phyloP scores from a whole-genome alignment of 2,797 vertebrate species.

The Siniperca undulata region DNA sequence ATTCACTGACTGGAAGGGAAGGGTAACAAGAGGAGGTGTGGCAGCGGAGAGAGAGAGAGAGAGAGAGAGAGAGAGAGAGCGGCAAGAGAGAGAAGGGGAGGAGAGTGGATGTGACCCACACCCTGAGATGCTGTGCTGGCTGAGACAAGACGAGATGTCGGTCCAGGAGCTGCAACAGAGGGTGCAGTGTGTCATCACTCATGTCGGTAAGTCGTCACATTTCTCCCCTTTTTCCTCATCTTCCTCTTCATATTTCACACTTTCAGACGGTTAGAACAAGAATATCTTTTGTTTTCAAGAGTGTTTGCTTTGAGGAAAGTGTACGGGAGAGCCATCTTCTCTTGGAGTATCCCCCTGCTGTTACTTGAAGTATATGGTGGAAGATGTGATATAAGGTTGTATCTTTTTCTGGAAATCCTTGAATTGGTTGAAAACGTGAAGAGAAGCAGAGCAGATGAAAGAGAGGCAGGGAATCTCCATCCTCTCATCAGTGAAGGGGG shows the following conservation, averaged over 20 bases:
- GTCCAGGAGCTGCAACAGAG: constrained; percentile 92
- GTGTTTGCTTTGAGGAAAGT: not conserved
- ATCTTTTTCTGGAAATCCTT: not conserved
- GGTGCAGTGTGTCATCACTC: constrained; percentile 93
- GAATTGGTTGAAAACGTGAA: not conserved
- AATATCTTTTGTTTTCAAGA: not conserved
- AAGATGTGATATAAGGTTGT: not conserved
- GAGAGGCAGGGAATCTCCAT: constrained; percentile 32
- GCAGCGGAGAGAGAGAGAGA: constrained; percentile 47
- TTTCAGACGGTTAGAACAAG: not conserved
- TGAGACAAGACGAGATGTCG: constrained; percentile 95
- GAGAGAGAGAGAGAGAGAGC: constrained; percentile 29
- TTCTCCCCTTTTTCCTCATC: not conserved
- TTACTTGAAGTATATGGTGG: not conserved
- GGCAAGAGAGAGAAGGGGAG: constrained; percentile 32
- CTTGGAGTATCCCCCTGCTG: not conserved
- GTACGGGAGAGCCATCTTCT: not conserved
- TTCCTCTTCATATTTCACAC: not conserved
- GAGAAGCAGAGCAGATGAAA: constrained; percentile 17
- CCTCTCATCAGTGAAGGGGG: constrained; percentile 52
- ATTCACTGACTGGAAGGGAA: not conserved
- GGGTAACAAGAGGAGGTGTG: constrained; percentile 67
- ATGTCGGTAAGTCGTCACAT: constrained; percentile 90
- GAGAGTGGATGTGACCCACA: constrained; percentile 70
- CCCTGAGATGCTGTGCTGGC: constrained; percentile 93